phyloP scores from a whole-genome alignment of 2,113 vertebrate genomes.

The Hemicordylus capensis region DNA sequence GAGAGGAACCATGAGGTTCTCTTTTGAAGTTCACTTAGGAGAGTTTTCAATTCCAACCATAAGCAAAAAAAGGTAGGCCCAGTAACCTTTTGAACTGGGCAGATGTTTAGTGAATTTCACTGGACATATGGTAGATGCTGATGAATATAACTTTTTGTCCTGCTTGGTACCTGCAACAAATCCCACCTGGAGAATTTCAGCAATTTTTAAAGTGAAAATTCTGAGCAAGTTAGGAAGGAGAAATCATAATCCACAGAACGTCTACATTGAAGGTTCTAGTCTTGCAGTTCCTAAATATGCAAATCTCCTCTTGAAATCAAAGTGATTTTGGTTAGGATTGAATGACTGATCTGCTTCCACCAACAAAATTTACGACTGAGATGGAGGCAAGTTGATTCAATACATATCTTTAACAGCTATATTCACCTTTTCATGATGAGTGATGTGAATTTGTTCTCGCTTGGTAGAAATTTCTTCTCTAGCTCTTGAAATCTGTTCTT shows the following conservation, averaged over 20 bases:
- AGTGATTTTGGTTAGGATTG: background rate
- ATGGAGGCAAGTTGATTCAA: background rate
- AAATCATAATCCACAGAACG: background rate
- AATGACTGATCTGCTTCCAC: background rate
- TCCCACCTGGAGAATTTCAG: slow-evolving; percentile 24
- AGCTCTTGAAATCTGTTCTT: slow-evolving; percentile 74
- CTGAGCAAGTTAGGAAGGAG: slow-evolving; percentile 1
- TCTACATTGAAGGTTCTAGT: background rate
- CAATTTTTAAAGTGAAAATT: slow-evolving; percentile 27
- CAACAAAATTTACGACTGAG: slow-evolving; percentile 21
- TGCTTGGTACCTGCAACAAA: background rate
- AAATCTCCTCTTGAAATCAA: background rate
- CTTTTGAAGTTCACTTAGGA: no score
- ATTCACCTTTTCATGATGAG: slow-evolving; percentile 76
- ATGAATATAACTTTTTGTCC: background rate
- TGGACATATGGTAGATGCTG: background rate
- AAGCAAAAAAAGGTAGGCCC: slow-evolving; percentile 3
- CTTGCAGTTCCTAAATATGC: background rate
- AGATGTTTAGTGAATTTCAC: background rate
- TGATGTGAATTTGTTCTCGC: slow-evolving; percentile 73
- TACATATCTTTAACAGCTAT: slow-evolving; percentile 14
- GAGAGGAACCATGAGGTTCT: no score
- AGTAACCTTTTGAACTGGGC: background rate
- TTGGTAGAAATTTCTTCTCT: slow-evolving; percentile 73
- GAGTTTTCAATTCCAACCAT: no score